Evolutionary conservation across 1,140 invertebrate species (phyloP).

Genomic region (Dufourea novaeangliae): DNA sequence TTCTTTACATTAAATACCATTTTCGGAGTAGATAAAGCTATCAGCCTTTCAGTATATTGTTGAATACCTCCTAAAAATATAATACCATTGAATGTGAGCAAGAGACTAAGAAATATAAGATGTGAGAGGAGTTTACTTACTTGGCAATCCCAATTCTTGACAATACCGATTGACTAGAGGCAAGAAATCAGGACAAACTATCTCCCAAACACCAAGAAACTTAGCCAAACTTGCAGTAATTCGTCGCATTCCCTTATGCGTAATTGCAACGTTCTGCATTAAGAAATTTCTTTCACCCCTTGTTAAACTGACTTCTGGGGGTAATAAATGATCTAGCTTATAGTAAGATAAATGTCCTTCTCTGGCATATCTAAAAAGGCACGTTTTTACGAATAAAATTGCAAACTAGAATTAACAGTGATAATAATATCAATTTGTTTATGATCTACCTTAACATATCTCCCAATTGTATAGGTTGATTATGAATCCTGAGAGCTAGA

Average conservation of each 20-base stretch:
- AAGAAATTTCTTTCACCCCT: slow-evolving; percentile 67
- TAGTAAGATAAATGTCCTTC: slow-evolving; percentile 84
- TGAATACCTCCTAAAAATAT: slow-evolving; percentile 73
- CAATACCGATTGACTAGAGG: slow-evolving; percentile 81
- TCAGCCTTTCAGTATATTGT: slow-evolving; percentile 75
- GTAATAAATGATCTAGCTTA: slow-evolving; percentile 82
- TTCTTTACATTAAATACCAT: slow-evolving; percentile 69
- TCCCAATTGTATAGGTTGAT: slow-evolving; percentile 82
- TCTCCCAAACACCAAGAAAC: slow-evolving; percentile 76
- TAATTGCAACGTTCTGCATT: slow-evolving; percentile 73
- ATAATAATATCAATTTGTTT: slow-evolving; percentile 11
- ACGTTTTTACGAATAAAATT: slow-evolving; percentile 25
- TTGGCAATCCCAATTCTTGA: slow-evolving; percentile 82
- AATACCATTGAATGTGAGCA: background rate
- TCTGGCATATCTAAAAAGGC: slow-evolving; percentile 76
- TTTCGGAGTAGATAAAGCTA: slow-evolving; percentile 75
- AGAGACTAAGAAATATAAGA: background rate
- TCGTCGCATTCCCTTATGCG: slow-evolving; percentile 72
- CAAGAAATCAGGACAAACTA: slow-evolving; percentile 80
- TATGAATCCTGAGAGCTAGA: slow-evolving; percentile 82
- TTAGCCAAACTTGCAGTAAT: slow-evolving; percentile 72
- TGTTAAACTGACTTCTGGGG: slow-evolving; percentile 77
- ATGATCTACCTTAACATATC: slow-evolving; percentile 82
- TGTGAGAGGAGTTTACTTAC: slow-evolving; percentile 57
- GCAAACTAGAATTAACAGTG: slow-evolving; percentile 9